Conservation (phyloP, 2,888 invertebrate genomes). For the Eumacrocentrus americanus region DNA sequence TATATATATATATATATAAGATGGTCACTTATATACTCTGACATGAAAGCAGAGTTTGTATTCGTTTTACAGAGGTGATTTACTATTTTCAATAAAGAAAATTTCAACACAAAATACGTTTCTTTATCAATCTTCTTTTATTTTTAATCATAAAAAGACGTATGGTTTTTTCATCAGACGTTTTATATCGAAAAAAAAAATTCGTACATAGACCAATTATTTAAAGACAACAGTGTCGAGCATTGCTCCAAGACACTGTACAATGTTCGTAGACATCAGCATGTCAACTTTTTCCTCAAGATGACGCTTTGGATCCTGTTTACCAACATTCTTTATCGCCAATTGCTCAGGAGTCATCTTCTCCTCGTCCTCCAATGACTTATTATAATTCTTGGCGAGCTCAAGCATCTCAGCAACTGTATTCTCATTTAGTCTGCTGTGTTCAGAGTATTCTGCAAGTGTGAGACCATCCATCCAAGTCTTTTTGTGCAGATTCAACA, state of each 20-base stretch:
- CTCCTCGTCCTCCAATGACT: conserved; percentile 98
- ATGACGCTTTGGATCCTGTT: conserved; percentile 98
- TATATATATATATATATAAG: conserved; percentile 25
- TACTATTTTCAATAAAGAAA: conserved; percentile 47
- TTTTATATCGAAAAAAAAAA: conserved; percentile 20
- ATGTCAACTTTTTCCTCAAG: conserved; percentile 97
- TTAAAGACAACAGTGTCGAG: conserved; percentile 91
- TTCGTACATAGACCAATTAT: conserved; percentile 64
- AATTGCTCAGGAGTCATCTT: conserved; percentile 99
- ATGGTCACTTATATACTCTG: conserved; percentile 26
- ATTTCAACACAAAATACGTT: conserved; percentile 8
- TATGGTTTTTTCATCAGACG: conserved; percentile 21
- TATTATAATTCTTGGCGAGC: conserved; percentile 96
- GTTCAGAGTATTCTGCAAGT: conserved; percentile 89
- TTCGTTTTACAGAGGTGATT: conserved; percentile 40
- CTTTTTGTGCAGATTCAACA: conserved; percentile 97
- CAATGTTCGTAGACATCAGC: conserved; percentile 96
- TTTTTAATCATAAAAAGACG: conserved; percentile 26
- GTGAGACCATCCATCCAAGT: conserved; percentile 98
- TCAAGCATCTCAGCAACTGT: conserved; percentile 97
- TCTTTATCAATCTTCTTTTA: background rate
- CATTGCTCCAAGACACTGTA: conserved; percentile 97
- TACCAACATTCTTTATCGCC: conserved; percentile 99
- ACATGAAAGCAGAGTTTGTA: conserved; percentile 26
- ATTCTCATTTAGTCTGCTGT: conserved; percentile 90